phyloP scores from a whole-genome alignment of 2,797 vertebrate genomes.

The Glyptemys insculpta region DNA sequence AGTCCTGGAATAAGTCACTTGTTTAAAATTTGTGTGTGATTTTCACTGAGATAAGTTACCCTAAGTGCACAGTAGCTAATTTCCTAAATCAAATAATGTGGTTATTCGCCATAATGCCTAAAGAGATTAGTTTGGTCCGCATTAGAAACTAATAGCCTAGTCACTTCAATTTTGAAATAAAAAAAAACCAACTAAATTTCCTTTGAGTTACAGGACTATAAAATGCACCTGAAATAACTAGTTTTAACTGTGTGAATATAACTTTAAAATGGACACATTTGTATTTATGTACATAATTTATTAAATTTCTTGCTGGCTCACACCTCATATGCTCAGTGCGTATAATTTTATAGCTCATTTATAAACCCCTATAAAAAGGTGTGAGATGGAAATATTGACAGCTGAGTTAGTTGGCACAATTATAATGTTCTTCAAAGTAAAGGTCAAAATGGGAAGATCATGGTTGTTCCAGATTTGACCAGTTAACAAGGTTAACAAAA shows the following conservation, averaged over 20 bases:
- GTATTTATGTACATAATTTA: slow-evolving; percentile 52
- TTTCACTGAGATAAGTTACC: slow-evolving; percentile 44
- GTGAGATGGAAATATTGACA: slow-evolving; percentile 74
- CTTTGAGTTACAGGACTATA: slow-evolving; percentile 17
- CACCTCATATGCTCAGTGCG: slow-evolving; percentile 46
- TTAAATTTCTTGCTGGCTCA: slow-evolving; percentile 55
- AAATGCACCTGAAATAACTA: slow-evolving; percentile 18
- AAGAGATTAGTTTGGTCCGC: slow-evolving; percentile 32
- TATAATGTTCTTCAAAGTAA: slow-evolving; percentile 47
- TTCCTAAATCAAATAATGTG: slow-evolving; percentile 50
- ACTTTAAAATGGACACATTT: slow-evolving; percentile 48
- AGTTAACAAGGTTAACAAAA: neutral
- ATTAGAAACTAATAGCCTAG: slow-evolving; percentile 48
- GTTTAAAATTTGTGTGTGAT: slow-evolving; percentile 24
- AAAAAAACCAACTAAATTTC: neutral
- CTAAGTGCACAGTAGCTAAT: slow-evolving; percentile 41
- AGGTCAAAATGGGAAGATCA: slow-evolving; percentile 49
- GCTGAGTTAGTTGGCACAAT: slow-evolving; percentile 58
- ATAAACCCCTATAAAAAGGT: slow-evolving; percentile 58
- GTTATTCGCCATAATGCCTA: slow-evolving; percentile 46
- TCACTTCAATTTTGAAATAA: neutral
- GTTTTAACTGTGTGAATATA: neutral
- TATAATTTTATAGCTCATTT: slow-evolving; percentile 68
- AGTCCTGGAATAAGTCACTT: slow-evolving; percentile 1
- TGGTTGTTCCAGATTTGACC: neutral